Evolutionary conservation across 2,888 invertebrate species (phyloP).

Genomic region (Volucella inflata): DNA sequence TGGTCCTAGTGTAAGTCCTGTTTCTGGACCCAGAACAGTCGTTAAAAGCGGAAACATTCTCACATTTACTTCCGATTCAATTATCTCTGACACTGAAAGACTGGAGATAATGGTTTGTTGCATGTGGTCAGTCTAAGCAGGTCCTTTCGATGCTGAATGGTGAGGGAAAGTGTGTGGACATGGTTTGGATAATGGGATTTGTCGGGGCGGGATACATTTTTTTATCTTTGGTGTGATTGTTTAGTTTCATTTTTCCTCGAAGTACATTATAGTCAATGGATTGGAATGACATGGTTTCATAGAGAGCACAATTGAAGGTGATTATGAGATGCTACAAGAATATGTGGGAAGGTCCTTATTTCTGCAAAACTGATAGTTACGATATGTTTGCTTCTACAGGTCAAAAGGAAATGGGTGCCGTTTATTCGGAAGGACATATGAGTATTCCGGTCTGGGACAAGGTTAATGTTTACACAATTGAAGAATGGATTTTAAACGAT

Average conservation of each 20-base stretch:
- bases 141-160: slow-evolving; percentile 27
- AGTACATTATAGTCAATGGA: slow-evolving; percentile 41
- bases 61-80: slow-evolving; percentile 70
- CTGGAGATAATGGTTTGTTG: slow-evolving; percentile 39
- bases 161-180: slow-evolving; percentile 41
- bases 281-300: slow-evolving; percentile 30
- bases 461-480: slow-evolving; percentile 24
- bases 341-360: slow-evolving; percentile 39
- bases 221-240: background rate
- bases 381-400: slow-evolving; percentile 21
- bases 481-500: background rate
- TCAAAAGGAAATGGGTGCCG: background rate
- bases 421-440: slow-evolving; percentile 17
- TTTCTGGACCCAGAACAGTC: background rate
- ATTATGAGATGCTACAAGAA: slow-evolving; percentile 4
- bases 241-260: slow-evolving; percentile 27
- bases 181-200: slow-evolving; percentile 58
- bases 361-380: slow-evolving; percentile 5
- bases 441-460: background rate
- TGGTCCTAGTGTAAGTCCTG: background rate
- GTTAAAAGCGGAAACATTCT: slow-evolving; percentile 46
- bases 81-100: slow-evolving; percentile 40
- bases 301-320: slow-evolving; percentile 28
- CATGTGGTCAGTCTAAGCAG: slow-evolving; percentile 53
- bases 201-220: slow-evolving; percentile 45